Percentiles rank a stretch among this genome's conserved stretches.
These are phyloP conservation scores for Sminthurides bifidus DNA, from an alignment of 1,140 invertebrate genomes.

Conservation along the genomic window DNA sequence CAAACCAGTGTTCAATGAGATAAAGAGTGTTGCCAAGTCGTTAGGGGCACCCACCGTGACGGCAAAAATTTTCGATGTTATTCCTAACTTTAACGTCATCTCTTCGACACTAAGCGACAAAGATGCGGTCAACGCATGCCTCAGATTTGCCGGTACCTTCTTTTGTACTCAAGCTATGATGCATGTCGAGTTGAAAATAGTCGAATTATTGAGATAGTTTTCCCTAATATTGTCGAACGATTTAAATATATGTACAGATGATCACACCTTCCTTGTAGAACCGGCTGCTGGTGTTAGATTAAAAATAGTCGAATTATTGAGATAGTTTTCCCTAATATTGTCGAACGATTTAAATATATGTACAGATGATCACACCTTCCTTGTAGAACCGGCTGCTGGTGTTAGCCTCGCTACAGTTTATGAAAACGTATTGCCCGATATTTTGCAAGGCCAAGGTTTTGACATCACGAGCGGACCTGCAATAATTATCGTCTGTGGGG, in stretches of 20 bases:
- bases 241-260: conserved; percentile 35
- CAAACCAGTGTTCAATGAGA: conserved; percentile 37
- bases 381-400: conserved; percentile 45
- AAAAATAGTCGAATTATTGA: no score
- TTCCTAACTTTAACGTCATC: conserved; percentile 35
- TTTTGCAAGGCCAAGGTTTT: conserved; percentile 14
- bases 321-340: no score
- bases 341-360: neutral
- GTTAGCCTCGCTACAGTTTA: conserved; percentile 39
- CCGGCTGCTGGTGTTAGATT: conserved; percentile 45
- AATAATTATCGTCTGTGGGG: conserved; percentile 44
- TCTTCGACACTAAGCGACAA: conserved; percentile 40
- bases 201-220: no score
- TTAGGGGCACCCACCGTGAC: conserved; percentile 39
- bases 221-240: no score
- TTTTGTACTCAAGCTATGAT: no score
- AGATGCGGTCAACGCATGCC: conserved; percentile 41
- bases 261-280: conserved; percentile 43
- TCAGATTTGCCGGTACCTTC: conserved; percentile 38
- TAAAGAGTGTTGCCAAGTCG: conserved; percentile 38
- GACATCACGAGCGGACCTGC: conserved; percentile 34
- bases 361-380: conserved; percentile 41
- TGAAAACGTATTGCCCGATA: conserved; percentile 29
- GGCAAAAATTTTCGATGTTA: conserved; percentile 36
- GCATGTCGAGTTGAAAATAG: no score